Base-by-base conservation (phyloP, 2,797 vertebrate species). In the Gallinago stenura region DNA sequence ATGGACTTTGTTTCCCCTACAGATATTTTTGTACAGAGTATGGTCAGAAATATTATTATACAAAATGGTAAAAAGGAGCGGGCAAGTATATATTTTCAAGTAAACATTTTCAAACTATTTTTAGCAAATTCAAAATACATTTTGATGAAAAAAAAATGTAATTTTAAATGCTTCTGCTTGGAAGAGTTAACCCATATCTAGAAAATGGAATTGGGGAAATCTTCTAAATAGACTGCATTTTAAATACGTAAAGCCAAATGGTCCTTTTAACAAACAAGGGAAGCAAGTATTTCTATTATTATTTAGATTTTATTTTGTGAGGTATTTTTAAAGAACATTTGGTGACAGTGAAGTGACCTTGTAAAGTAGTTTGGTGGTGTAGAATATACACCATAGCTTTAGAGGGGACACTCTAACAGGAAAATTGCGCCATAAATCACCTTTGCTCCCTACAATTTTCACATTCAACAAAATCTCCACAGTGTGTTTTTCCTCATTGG, bases 71-170 rank as follows among this genome's bases (percentile, higher is more conserved):
- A 58, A 84, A 72, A 58, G 3, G 15, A 71, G 2, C 7, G 78
- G 43, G 3, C 0, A 6, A 51, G 21, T 62, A 28, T 8, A 6
- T 51, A 8, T 79, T 57, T 72, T 92, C n/a, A 73, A 62, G 26
- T 37, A 89, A 77, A 0, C 0, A 16, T 68, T 71, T 94, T 39
- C 2, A 56, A 78, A 62, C 30, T 43, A 80, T 12, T 79, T 86
- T 15, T 28, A 90, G 11, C 6, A 60, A 43, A 77, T 26, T 0
- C 80, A 95, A 91, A 82, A 56, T 5, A 62, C 35, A 50, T 35
- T 51, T 71, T 90, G 3, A 6, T 68, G 6, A 14, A 62, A 83
- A 57, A 39, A 4, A 75, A 28, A 0, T 1, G 0, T 9, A 18
- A 21, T 53, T 81, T 84, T 22, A 15, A 57, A 72, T 46, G 2